These are phyloP conservation scores for Papilio xuthus DNA, from an alignment of 1,140 invertebrate genomes.

Conservation along the genomic window DNA sequence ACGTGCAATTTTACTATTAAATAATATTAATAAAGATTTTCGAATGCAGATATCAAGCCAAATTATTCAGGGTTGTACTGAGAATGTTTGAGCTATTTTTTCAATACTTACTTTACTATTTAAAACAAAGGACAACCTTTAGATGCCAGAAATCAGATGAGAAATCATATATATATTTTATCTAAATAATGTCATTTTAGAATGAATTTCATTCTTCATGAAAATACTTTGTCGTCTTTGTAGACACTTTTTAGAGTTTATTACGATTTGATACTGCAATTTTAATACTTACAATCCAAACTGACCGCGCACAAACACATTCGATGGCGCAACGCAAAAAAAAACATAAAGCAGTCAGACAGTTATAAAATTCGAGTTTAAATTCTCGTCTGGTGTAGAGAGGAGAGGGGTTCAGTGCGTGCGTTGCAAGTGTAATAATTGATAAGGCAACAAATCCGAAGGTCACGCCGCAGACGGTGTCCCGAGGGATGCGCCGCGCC, in stretches of 20 bases:
- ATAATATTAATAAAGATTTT: background rate
- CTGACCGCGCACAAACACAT: background rate
- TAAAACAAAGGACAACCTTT: too few species aligned
- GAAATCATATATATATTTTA: too few species aligned
- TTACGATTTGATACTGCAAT: conserved; percentile 2
- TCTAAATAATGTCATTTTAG: background rate
- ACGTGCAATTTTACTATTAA: too few species aligned
- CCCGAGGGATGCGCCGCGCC: conserved; percentile 53
- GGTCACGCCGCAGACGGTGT: conserved; percentile 47
- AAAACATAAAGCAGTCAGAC: conserved; percentile 10
- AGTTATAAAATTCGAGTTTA: conserved; percentile 30
- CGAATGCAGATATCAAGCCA: background rate
- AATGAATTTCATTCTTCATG: background rate
- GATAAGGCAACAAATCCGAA: conserved; percentile 45
- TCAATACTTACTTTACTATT: background rate
- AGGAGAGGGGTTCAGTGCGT: background rate
- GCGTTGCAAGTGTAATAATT: conserved; percentile 32
- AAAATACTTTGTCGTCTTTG: background rate
- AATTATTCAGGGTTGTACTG: background rate
- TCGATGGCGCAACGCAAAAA: background rate
- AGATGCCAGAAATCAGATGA: too few species aligned
- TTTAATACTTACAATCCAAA: background rate
- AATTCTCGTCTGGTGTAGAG: background rate
- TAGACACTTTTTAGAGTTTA: too few species aligned
- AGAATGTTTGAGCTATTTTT: background rate